Base-by-base conservation (phyloP, 1,140 invertebrate species). In the Drosophila tsacasi region DNA sequence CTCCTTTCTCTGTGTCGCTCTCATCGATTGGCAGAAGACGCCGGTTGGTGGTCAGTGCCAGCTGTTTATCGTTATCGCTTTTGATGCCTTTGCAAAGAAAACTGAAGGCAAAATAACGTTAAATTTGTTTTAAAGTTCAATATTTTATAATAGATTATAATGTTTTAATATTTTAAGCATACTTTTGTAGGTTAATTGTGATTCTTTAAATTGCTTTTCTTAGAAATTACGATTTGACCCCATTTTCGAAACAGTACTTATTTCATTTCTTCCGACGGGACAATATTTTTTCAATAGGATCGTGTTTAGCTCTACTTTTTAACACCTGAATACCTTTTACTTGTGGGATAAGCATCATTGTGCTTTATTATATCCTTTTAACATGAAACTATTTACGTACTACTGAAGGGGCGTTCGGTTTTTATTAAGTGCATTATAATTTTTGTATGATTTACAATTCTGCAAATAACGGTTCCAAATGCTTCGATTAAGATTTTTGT, bases 41-140 rank as follows among this genome's bases (percentile, higher is more conserved):
- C 63, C 67, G 47, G 67, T 55, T 13, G 21, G 23, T 13, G 21
- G 23, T 37, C 57, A 32, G 57, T 46, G 35, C 47, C 66, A 69
- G 66, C 66, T 69, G 66, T 69, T 67, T 67, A 54, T 69, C 66
- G 62, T 69, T 67, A 69, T 69, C 66, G 67, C 67, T 44, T 39
- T 46, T 52, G 66, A 52, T 52, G 46, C 37, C 37, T 52, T 65
- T 15, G 25, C 60, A 12, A 65, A 49, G n/a, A 25, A 39, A 7
- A 30, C 8, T 3, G 19, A 37, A 21, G 5, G 4, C n/a, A 15
- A 9, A 15, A 9, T 3, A 30, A 17, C 2, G 17, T 21, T 19
- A 2, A 23, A 8, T 13, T 37, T 23, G 1, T 35, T 35, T 7
- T 9, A 23, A 62, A 54, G 12, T 21, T 12, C 1, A 19, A 30